Percentiles rank a stretch among this genome's conserved stretches.
Conservation (phyloP, 2,888 invertebrate species). For the Xestia ashworthii region DNA sequence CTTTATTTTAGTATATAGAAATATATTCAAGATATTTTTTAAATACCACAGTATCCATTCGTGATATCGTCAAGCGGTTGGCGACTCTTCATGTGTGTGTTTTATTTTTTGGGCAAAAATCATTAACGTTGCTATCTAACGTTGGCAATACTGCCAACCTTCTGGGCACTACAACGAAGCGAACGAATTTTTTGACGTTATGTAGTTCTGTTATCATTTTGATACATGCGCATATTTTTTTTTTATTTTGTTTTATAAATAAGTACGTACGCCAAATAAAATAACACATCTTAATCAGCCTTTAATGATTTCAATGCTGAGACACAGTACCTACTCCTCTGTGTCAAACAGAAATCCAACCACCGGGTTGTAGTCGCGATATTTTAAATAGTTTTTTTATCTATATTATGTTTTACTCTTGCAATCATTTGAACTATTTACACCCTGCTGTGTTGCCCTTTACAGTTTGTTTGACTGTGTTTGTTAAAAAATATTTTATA, state of each 20-base stretch:
- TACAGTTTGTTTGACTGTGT: too few species aligned
- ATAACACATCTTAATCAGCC: background rate
- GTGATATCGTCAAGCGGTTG: background rate
- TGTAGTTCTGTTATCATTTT: background rate
- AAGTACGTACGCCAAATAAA: background rate
- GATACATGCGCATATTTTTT: background rate
- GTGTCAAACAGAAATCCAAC: background rate
- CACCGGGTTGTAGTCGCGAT: background rate
- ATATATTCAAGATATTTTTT: background rate
- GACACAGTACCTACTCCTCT: background rate
- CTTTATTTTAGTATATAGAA: background rate
- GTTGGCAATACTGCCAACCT: background rate
- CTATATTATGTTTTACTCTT: background rate
- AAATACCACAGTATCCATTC: background rate
- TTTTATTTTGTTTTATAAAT: background rate
- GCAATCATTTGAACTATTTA: background rate
- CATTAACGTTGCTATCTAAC: background rate
- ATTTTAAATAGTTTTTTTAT: background rate
- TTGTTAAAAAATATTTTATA: background rate
- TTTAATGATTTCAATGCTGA: background rate
- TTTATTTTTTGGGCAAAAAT: background rate
- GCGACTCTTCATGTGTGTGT: background rate
- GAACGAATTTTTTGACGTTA: background rate
- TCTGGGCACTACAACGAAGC: background rate
- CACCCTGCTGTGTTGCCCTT: too few species aligned